Evolutionary conservation across 2,797 vertebrate species (phyloP), one percentile per base, ranked within the genome.

Genomic region (Glossophaga mutica): DNA sequence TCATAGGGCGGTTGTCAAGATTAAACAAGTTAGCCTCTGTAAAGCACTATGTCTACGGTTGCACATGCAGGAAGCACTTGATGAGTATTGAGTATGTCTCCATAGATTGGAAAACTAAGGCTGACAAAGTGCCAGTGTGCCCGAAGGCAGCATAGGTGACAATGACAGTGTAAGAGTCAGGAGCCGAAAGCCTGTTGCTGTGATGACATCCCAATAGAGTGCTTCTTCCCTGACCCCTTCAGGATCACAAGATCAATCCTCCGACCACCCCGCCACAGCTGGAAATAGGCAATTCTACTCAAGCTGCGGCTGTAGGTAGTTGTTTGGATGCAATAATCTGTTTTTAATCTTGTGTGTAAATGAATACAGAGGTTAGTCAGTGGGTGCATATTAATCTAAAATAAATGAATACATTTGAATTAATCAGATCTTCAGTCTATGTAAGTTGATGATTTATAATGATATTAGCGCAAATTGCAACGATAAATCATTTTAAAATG

Each of bases 371-470:
- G 67, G 94, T 95, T 96, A 94, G 94, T 96, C 92, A 70, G 70
- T 89, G 65, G 48, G 74, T 96, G 95, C 90, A 96, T 96, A 94
- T 90, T 97, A 96, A 97, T 97, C 92, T 95, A 97, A 97, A 97
- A 95, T 97, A 97, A 97, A 96, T 96, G 97, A 98, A 97, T 97
- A 91, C 9, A 96, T 97, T 97, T 96, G 95, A 97, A 97, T 98
- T 96, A 97, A 98, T 97, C 95, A 97, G 92, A 84, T 79, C 90
- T 97, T 85, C 88, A 81, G 83, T 90, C 95, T 95, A 97, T 77
- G 74, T 97, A 97, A 97, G 97, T 96, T 94, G 92, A 95, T 97
- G 94, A 97, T 95, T 96, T 96, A 97, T 97, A 97, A 97, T 97
- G 92, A 96, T 96, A 97, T 96, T 97, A 97, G 78, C 85, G 97